A percentile compares a stretch with the other conserved stretches of the same genome.
Evolutionary conservation across 2,113 vertebrate genomes (phyloP).

Genomic region (Otolemur garnettii): DNA sequence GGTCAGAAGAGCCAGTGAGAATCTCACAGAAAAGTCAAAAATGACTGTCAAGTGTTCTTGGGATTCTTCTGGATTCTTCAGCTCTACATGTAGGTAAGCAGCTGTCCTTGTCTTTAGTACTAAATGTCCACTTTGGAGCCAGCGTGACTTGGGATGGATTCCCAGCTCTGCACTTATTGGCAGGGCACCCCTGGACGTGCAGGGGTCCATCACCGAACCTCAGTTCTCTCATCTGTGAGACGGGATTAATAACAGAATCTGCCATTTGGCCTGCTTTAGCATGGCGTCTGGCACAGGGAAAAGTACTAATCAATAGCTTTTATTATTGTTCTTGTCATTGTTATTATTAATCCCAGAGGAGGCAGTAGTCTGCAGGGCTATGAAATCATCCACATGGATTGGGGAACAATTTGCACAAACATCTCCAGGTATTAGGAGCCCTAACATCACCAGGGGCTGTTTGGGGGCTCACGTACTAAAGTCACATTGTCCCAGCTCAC

Average conservation of each 20-base stretch:
- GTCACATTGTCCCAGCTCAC: rapidly evolving
- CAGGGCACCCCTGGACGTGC: not conserved
- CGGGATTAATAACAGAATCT: not conserved
- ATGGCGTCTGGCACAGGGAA: not conserved
- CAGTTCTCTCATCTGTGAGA: not conserved
- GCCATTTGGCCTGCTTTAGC: not conserved
- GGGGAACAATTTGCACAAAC: not conserved
- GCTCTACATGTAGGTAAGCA: not conserved
- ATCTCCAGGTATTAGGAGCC: not conserved
- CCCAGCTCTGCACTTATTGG: not conserved
- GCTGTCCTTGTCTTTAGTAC: not conserved
- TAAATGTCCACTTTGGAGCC: not conserved
- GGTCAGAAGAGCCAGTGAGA: not conserved
- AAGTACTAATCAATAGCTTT: not conserved
- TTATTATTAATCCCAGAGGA: not conserved
- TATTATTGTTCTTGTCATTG: not conserved
- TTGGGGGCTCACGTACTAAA: not conserved
- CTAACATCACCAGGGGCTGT: not conserved
- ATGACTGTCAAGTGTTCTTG: not conserved
- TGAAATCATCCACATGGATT: not conserved
- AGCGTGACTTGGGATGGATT: not conserved
- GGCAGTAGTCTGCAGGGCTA: rapidly evolving
- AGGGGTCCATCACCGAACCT: not conserved
- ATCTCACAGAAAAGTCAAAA: not conserved
- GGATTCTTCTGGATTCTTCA: not conserved